Evolutionary conservation across 2,888 invertebrate genomes (phyloP).

Genomic region (Drosophila meridionalis): DNA sequence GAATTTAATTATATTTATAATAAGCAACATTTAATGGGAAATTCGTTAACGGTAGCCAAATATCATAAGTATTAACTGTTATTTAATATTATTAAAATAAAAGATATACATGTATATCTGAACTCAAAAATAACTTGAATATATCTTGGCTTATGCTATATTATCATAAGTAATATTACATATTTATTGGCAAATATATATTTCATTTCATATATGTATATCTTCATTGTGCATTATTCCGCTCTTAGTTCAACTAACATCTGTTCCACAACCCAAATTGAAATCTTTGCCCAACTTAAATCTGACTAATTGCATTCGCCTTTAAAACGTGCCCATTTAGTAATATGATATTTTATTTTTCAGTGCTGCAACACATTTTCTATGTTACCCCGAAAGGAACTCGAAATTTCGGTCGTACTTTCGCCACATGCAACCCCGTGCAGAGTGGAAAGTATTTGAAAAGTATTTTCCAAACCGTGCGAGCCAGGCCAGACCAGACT

Average conservation of each 20-base stretch:
- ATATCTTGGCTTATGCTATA: too few relatives aligned
- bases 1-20: not conserved
- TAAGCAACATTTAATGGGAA: not conserved
- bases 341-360: slow-evolving; percentile 60
- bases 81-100: not conserved
- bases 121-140: not conserved
- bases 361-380: slow-evolving; percentile 16
- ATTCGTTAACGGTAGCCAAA: not conserved
- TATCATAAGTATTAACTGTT: too few relatives aligned
- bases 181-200: too few relatives aligned
- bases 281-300: slow-evolving; percentile 18
- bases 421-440: slow-evolving; percentile 21
- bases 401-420: slow-evolving; percentile 43
- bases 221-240: not conserved
- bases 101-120: not conserved
- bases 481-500: not conserved
- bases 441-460: slow-evolving; percentile 25
- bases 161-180: too few relatives aligned
- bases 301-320: slow-evolving; percentile 56
- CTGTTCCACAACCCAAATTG: not conserved
- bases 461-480: slow-evolving; percentile 30
- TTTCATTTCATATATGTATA: too few relatives aligned
- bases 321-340: slow-evolving; percentile 16
- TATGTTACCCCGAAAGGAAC: slow-evolving; percentile 10
- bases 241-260: not conserved